Conservation (phyloP, 2,888 invertebrate genomes). For the Bimastos eiseni region DNA sequence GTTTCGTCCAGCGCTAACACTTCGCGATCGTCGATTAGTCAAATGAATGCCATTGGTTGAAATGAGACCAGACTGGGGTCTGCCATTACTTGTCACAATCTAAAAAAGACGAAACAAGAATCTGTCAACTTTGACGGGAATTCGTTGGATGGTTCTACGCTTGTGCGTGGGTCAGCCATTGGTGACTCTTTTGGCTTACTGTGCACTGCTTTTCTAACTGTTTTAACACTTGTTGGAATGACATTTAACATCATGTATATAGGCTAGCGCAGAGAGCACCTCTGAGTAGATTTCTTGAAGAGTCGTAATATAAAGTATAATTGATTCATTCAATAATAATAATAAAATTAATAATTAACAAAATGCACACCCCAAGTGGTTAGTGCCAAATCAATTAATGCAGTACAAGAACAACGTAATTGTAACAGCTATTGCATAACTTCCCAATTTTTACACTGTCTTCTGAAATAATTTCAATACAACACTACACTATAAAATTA, state of each 20-base stretch:
- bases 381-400: not conserved
- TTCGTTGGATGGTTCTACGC: no score
- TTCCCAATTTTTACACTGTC: not conserved
- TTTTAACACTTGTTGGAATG: no score
- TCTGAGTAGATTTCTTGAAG: no score
- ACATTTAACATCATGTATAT: no score
- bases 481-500: not conserved
- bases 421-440: not conserved
- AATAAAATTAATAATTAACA: no score
- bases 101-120: not conserved
- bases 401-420: not conserved
- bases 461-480: not conserved
- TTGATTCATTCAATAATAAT: no score
- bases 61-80: not conserved
- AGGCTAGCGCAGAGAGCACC: no score
- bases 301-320: no score
- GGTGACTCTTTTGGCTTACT: no score
- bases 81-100: not conserved
- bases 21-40: not conserved
- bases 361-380: not conserved
- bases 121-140: no score
- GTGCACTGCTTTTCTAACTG: no score
- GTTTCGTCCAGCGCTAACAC: not conserved
- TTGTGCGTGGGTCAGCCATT: no score
- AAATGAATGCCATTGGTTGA: not conserved